Conservation (phyloP, 2,888 invertebrate genomes). For the Diploptera punctata region DNA sequence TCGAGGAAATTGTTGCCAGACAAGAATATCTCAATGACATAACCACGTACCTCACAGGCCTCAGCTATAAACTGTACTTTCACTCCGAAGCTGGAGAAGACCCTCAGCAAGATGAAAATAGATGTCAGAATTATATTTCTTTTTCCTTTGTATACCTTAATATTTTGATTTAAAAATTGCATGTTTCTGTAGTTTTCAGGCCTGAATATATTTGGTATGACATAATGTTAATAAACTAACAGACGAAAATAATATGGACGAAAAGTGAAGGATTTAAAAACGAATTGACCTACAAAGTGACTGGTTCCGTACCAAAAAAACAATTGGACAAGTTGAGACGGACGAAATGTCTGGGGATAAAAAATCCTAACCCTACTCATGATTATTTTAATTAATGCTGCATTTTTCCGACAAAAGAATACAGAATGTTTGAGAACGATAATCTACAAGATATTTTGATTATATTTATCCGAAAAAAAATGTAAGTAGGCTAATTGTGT, state of each 20-base stretch:
- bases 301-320: neutral
- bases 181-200: neutral
- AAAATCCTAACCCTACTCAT: too few species aligned
- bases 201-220: neutral
- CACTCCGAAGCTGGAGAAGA: neutral
- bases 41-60: neutral
- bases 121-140: too few species aligned
- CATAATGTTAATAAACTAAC: neutral
- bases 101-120: neutral
- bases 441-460: too few species aligned
- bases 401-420: too few species aligned
- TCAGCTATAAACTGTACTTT: too few species aligned
- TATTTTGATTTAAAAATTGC: neutral
- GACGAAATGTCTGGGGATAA: constrained; percentile 52
- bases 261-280: neutral
- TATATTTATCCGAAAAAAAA: too few species aligned
- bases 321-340: neutral
- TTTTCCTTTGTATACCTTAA: neutral
- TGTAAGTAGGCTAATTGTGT: too few species aligned
- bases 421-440: too few species aligned
- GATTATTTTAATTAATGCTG: too few species aligned
- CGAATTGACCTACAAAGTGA: neutral
- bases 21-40: neutral
- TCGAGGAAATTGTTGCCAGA: neutral
- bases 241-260: neutral